These are phyloP conservation scores for Propsilocerus akamusi DNA, from an alignment of 1,140 invertebrate genomes.

Conservation along the genomic window DNA sequence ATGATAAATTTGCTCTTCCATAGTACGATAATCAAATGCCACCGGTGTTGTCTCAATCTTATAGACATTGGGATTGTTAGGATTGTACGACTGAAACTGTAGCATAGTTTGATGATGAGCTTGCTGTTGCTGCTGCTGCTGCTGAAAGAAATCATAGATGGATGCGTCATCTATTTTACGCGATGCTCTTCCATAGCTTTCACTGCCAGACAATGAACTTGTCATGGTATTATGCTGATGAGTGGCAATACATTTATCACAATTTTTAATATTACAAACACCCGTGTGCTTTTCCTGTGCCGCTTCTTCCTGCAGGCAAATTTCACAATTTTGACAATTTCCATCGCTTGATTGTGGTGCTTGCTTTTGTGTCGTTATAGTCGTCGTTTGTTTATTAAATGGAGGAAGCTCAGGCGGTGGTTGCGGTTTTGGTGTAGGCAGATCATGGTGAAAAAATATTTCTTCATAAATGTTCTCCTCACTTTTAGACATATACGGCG, in stretches of 20 bases:
- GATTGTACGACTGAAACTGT: conserved; percentile 24
- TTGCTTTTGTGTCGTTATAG: neutral
- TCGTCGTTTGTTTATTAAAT: neutral
- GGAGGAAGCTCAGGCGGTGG: neutral
- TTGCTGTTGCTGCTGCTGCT: no score
- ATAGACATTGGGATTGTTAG: conserved; percentile 23
- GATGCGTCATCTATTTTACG: neutral
- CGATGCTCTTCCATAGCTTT: neutral
- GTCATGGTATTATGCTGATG: neutral
- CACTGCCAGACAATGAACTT: neutral
- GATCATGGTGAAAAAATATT: conserved; percentile 15
- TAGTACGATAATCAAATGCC: conserved; percentile 23
- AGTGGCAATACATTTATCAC: neutral
- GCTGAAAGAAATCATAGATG: conserved; percentile 2
- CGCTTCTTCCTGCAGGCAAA: neutral
- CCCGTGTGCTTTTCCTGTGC: neutral
- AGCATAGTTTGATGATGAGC: conserved; percentile 11
- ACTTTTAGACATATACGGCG: conserved; percentile 13
- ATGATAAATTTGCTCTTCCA: conserved; percentile 7
- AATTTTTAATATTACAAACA: neutral
- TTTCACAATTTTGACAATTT: neutral
- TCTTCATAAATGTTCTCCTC: conserved; percentile 25
- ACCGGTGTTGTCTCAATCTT: conserved; percentile 24
- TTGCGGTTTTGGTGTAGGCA: neutral
- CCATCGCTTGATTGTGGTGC: neutral